phyloP scores from a whole-genome alignment of 1,140 invertebrate genomes.

The Hermatobates lingyangjiaoensis region DNA sequence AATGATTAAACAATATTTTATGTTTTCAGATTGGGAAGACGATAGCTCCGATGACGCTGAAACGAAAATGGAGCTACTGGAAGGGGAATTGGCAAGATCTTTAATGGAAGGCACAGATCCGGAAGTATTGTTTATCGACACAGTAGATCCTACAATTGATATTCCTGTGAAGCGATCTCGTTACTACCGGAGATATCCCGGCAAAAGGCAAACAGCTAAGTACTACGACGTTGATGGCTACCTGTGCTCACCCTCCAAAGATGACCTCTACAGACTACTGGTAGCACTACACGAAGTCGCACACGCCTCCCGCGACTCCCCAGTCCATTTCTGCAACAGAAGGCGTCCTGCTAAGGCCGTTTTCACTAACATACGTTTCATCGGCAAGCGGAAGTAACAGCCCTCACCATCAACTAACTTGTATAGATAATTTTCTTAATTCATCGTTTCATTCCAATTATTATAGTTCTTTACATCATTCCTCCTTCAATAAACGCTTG shows the following conservation, averaged over 20 bases:
- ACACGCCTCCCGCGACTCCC: conserved; percentile 29
- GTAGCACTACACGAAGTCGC: conserved; percentile 36
- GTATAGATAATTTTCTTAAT: too few species aligned
- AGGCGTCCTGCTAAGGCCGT: conserved; percentile 33
- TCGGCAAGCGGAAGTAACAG: conserved; percentile 29
- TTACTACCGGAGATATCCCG: conserved; percentile 37
- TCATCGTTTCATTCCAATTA: too few species aligned
- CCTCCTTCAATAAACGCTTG: too few species aligned
- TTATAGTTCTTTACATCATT: too few species aligned
- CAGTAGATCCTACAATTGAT: not conserved
- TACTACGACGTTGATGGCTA: conserved; percentile 35
- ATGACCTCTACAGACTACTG: conserved; percentile 36
- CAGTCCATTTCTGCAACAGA: conserved; percentile 39
- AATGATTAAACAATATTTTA: too few species aligned
- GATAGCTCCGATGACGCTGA: too few species aligned
- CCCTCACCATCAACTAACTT: too few species aligned
- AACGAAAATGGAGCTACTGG: too few species aligned
- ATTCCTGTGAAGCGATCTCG: conserved; percentile 27
- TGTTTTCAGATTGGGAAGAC: too few species aligned
- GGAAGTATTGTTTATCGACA: not conserved
- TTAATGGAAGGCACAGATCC: too few species aligned
- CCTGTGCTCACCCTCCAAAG: conserved; percentile 33
- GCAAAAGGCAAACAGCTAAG: conserved; percentile 32
- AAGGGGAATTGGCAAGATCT: too few species aligned
- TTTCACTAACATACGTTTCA: conserved; percentile 40